Conservation (phyloP, 2,888 invertebrate species). For the Synergus gifuensis region DNA sequence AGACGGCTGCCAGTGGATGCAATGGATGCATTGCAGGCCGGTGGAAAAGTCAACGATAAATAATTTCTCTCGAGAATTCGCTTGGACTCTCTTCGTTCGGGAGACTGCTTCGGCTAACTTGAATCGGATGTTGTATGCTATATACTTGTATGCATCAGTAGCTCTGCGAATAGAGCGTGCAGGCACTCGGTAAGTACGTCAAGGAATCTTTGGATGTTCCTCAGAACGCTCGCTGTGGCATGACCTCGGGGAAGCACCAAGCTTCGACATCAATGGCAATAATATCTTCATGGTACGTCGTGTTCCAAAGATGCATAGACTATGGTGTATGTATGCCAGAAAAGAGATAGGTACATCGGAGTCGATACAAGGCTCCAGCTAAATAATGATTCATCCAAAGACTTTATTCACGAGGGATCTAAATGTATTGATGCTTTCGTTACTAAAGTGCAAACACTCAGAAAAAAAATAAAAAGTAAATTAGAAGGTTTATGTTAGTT, state of each 20-base stretch:
- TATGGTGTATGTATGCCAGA: constrained; percentile 6
- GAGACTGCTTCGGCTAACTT: constrained; percentile 38
- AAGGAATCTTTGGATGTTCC: neutral
- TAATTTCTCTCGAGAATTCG: constrained; percentile 34
- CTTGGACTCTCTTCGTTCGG: constrained; percentile 29
- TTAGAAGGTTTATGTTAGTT: too few species aligned
- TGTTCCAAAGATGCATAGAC: constrained; percentile 56
- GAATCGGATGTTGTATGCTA: constrained; percentile 30
- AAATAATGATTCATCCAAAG: constrained; percentile 26
- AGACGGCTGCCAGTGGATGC: constrained; percentile 34
- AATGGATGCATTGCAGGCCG: constrained; percentile 36
- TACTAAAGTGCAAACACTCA: neutral
- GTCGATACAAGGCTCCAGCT: constrained; percentile 5
- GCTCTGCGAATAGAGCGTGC: constrained; percentile 58
- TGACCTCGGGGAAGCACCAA: constrained; percentile 38
- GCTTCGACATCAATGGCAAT: constrained; percentile 32
- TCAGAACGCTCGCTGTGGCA: constrained; percentile 44
- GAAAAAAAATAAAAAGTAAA: too few species aligned
- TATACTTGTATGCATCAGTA: constrained; percentile 63
- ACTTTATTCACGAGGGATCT: neutral
- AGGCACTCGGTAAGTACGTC: constrained; percentile 60
- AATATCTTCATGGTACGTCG: constrained; percentile 55
- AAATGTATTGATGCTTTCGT: constrained; percentile 43
- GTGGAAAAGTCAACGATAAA: constrained; percentile 38
- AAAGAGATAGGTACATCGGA: neutral